Evolutionary conservation across 2,888 invertebrate genomes (phyloP).

Genomic region (Chloroclystis v-ata): DNA sequence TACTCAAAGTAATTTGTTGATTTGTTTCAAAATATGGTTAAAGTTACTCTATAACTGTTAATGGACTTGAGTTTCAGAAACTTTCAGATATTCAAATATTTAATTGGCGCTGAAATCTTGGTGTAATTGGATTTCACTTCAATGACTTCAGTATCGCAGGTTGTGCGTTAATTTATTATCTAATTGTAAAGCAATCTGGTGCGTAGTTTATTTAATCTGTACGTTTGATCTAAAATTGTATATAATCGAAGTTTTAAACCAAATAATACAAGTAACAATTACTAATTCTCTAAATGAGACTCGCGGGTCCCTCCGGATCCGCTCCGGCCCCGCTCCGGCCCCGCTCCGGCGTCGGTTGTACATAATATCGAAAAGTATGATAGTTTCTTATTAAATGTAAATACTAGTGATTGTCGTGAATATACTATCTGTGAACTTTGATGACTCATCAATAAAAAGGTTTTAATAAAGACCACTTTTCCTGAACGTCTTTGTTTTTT

Average conservation of each 20-base stretch:
- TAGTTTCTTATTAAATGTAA: conserved; percentile 45
- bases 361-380: conserved; percentile 13
- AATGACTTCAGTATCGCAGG: conserved; percentile 1
- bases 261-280: background rate
- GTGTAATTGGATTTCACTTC: conserved; percentile 3
- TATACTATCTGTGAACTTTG: conserved; percentile 54
- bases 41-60: conserved; percentile 15
- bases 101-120: background rate
- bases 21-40: conserved; percentile 14
- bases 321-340: no score
- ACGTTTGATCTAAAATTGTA: conserved; percentile 2
- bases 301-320: no score
- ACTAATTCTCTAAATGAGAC: no score
- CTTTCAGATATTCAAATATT: conserved; percentile 6
- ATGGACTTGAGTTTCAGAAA: conserved; percentile 12
- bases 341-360: conserved; percentile 11
- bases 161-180: conserved; percentile 6
- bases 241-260: conserved; percentile 6
- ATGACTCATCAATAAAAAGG: conserved; percentile 48
- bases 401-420: conserved; percentile 54
- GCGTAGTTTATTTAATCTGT: background rate
- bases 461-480: conserved; percentile 70
- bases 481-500: conserved; percentile 37
- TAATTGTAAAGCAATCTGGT: background rate
- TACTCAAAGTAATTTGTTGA: conserved; percentile 7